phyloP scores from a whole-genome alignment of 2,113 vertebrate species.

The Rhea americana region DNA sequence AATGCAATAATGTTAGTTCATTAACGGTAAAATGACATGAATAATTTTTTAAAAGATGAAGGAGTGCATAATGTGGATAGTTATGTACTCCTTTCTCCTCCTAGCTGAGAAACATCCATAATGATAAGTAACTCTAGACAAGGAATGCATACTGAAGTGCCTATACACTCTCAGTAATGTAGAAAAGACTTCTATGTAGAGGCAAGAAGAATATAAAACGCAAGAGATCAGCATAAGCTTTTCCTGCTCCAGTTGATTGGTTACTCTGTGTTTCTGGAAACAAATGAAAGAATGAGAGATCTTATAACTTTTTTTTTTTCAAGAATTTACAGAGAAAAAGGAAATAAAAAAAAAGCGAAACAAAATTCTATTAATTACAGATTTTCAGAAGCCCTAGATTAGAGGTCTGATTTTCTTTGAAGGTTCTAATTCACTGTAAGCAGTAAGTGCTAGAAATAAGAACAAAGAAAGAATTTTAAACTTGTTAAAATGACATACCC shows the following conservation, averaged over 20 bases:
- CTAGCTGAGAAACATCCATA: background rate
- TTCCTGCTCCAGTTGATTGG: constrained; percentile 12
- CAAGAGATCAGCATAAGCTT: constrained; percentile 20
- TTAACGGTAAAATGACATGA: background rate
- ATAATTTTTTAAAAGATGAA: background rate
- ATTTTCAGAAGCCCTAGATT: constrained; percentile 55
- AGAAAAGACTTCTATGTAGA: background rate
- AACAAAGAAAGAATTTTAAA: constrained; percentile 53
- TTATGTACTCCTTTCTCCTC: background rate
- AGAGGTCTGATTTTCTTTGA: constrained; percentile 52
- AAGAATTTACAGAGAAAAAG: background rate
- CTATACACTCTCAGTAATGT: background rate
- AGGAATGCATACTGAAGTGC: background rate
- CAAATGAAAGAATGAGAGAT: constrained; percentile 42
- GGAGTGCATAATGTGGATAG: accelerated
- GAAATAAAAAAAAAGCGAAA: background rate
- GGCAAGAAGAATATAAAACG: background rate
- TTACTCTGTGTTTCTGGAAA: constrained; percentile 3
- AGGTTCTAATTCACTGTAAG: constrained; percentile 58
- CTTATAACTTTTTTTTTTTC: background rate
- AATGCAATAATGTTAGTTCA: background rate
- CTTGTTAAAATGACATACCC: constrained; percentile 61
- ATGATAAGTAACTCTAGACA: background rate
- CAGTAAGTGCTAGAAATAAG: constrained; percentile 19
- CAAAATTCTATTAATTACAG: constrained; percentile 65